Evolutionary conservation across 1,140 invertebrate genomes (phyloP).

Genomic region (Nautilus pompilius): DNA sequence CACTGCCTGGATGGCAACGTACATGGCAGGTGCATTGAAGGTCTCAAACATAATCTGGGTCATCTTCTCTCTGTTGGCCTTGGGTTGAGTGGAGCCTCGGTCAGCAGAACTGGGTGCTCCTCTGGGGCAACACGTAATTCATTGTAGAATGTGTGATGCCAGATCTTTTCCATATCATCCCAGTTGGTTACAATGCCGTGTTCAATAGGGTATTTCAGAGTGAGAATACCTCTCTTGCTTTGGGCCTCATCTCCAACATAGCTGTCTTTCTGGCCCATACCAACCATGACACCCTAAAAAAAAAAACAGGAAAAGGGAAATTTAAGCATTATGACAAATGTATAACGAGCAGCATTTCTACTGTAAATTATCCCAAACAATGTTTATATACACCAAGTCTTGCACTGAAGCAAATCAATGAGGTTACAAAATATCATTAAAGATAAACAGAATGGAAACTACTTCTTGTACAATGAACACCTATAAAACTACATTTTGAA

Average conservation of each 20-base stretch:
- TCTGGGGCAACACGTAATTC: slow-evolving; percentile 78
- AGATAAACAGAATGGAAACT: too few species aligned
- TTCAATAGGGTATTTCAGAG: slow-evolving; percentile 91
- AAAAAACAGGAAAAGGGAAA: slow-evolving; percentile 9
- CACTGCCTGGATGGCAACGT: slow-evolving; percentile 78
- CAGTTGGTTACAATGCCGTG: slow-evolving; percentile 89
- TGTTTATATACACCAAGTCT: too few species aligned
- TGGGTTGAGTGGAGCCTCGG: slow-evolving; percentile 62
- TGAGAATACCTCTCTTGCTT: slow-evolving; percentile 76
- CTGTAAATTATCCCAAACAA: too few species aligned
- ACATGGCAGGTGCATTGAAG: slow-evolving; percentile 44
- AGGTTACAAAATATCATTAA: too few species aligned
- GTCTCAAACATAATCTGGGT: slow-evolving; percentile 68
- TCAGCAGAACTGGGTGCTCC: slow-evolving; percentile 21
- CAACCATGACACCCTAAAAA: slow-evolving; percentile 84
- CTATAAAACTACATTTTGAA: too few species aligned
- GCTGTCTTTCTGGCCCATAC: slow-evolving; percentile 97
- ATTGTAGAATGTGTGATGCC: slow-evolving; percentile 74
- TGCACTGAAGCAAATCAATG: too few species aligned
- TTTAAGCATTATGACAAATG: too few species aligned
- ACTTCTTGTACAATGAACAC: too few species aligned
- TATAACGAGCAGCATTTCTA: too few species aligned
- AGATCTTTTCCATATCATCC: slow-evolving; percentile 88
- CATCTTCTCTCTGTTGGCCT: slow-evolving; percentile 76
- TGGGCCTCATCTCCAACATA: slow-evolving; percentile 98